Percentiles rank a stretch among this genome's conserved stretches.
These are phyloP conservation scores for Chromoteleia sp. DNA, from an alignment of 2,888 invertebrate genomes.

Conservation along the genomic window DNA sequence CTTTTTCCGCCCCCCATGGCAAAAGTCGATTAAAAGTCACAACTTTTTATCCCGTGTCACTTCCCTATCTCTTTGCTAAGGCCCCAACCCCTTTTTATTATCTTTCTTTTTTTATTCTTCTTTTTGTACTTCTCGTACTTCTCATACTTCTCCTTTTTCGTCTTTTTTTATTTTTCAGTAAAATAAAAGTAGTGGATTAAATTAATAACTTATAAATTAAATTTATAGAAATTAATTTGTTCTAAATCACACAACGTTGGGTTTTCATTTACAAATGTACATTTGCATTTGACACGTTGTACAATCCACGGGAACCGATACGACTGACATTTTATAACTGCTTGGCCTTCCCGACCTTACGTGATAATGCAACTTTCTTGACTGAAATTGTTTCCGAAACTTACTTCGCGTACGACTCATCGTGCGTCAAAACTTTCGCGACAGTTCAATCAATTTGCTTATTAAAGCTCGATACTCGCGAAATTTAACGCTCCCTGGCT, in stretches of 20 bases:
- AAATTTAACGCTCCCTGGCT: no score
- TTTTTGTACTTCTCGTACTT: no score
- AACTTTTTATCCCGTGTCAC: no score
- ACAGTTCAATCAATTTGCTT: neutral
- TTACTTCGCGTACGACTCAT: neutral
- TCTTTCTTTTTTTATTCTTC: no score
- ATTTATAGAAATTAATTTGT: neutral
- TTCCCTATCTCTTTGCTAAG: no score
- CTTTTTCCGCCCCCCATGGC: constrained; percentile 27
- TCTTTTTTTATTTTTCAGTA: no score
- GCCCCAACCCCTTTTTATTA: no score
- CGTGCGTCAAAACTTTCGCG: neutral
- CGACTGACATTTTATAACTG: constrained; percentile 22
- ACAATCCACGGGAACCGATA: constrained; percentile 29
- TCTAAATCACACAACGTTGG: neutral
- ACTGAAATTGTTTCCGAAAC: constrained; percentile 23
- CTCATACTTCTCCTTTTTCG: no score
- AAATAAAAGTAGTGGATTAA: no score
- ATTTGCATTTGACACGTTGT: constrained; percentile 25
- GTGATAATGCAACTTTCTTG: constrained; percentile 61
- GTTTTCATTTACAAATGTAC: neutral
- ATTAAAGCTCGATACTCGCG: no score
- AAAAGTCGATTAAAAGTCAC: no score
- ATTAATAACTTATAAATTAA: neutral
- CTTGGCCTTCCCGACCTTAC: constrained; percentile 45